These are phyloP conservation scores for Burhinus bistriatus DNA, from an alignment of 2,113 vertebrate species.

Conservation along the genomic window DNA sequence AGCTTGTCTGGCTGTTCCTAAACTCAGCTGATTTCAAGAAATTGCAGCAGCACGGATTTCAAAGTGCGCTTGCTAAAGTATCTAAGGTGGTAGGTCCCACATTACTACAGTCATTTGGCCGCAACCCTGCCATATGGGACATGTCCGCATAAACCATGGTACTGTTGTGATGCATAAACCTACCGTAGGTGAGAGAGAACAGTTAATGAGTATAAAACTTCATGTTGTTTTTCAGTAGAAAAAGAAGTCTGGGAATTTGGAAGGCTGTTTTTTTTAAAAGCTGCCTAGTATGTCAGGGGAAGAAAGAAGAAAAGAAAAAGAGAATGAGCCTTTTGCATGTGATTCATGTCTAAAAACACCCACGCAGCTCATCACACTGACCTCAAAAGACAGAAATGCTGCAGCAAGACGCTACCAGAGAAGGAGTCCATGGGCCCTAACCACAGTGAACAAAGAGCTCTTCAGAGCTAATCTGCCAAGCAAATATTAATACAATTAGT, in stretches of 20 bases:
- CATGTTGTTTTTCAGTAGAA: not conserved
- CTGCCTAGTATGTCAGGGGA: not conserved
- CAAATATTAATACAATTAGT: constrained; percentile 19
- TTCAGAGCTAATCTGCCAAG: not conserved
- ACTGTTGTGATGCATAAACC: not conserved
- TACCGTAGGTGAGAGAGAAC: not conserved
- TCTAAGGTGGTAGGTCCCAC: not conserved
- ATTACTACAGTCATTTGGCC: not conserved
- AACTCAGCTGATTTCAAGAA: not conserved
- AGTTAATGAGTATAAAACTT: not conserved
- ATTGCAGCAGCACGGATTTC: not conserved
- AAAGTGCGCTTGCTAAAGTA: not conserved
- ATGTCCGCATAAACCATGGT: not conserved
- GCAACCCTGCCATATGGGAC: not conserved
- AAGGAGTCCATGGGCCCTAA: not conserved
- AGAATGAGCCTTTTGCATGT: constrained; percentile 46
- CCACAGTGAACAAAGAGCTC: constrained; percentile 8
- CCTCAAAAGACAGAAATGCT: constrained; percentile 52
- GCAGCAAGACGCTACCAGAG: constrained; percentile 30
- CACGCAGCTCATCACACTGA: constrained; percentile 35
- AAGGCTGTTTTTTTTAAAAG: not conserved
- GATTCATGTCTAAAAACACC: constrained; percentile 57
- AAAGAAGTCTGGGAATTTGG: not conserved
- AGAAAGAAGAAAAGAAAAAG: not conserved
- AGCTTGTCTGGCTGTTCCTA: not conserved